Conservation (phyloP, 2,113 vertebrate genomes). For the Ceuthmochares aereus region DNA sequence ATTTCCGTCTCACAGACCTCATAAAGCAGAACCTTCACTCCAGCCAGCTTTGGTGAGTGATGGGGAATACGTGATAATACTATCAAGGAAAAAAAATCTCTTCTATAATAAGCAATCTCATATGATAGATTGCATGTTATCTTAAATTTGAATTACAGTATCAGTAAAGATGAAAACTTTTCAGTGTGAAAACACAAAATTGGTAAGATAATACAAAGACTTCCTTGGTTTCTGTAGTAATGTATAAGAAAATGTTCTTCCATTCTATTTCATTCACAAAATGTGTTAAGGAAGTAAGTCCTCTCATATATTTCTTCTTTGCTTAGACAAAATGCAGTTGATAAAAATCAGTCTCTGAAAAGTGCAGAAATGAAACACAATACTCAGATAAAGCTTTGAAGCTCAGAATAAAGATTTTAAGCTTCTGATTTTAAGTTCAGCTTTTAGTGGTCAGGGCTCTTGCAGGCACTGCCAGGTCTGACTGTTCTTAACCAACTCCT, state of each 20-base stretch:
- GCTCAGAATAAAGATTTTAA: background rate
- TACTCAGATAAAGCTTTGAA: background rate
- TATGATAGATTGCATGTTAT: background rate
- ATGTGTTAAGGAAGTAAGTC: fast-evolving
- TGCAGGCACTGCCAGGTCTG: background rate
- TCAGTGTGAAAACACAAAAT: background rate
- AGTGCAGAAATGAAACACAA: background rate
- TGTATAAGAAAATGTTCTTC: background rate
- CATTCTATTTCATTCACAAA: background rate
- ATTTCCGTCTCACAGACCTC: background rate
- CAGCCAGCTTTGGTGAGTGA: background rate
- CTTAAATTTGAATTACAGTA: background rate
- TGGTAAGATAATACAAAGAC: background rate
- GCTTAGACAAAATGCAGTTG: background rate
- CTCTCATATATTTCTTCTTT: background rate
- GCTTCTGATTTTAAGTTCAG: background rate
- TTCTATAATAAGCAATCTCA: background rate
- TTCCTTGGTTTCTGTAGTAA: background rate
- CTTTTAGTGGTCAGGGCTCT: background rate
- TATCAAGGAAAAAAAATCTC: background rate
- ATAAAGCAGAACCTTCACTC: background rate
- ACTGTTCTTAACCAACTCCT: fast-evolving
- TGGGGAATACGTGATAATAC: background rate
- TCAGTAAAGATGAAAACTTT: background rate
- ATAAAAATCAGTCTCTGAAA: background rate